Evolutionary conservation across 2,113 vertebrate species (phyloP).

Genomic region (Myotis lucifugus): DNA sequence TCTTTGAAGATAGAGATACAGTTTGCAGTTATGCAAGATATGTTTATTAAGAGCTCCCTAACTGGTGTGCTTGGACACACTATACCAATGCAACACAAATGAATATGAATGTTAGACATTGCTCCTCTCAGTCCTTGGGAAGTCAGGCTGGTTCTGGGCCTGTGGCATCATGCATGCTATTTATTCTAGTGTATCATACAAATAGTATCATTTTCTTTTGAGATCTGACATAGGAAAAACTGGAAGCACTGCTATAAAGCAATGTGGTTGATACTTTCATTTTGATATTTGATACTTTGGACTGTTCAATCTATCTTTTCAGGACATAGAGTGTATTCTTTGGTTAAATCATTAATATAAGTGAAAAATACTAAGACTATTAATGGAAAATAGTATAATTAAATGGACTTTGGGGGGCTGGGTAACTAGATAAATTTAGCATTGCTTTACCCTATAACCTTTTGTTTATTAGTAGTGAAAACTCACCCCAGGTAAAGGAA

Average conservation of each 20-base stretch:
- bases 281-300: background rate
- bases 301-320: background rate
- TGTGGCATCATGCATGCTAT: background rate
- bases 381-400: background rate
- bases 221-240: background rate
- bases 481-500: background rate
- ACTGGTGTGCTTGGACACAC: background rate
- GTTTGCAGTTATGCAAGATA: too few relatives aligned
- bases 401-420: background rate
- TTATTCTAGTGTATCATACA: background rate
- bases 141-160: background rate
- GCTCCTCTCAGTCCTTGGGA: background rate
- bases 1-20: too few relatives aligned
- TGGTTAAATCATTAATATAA: background rate
- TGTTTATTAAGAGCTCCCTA: background rate
- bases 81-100: background rate
- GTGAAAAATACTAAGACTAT: background rate
- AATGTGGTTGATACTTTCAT: background rate
- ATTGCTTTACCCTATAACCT: constrained; percentile 13
- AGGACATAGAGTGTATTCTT: background rate
- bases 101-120: background rate
- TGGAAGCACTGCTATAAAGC: background rate
- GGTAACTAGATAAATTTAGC: background rate
- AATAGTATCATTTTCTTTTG: background rate
- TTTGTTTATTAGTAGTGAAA: background rate